These are phyloP conservation scores for Platyrinchus mystaceus DNA, from an alignment of 2,797 vertebrate species.

Conservation along the genomic window DNA sequence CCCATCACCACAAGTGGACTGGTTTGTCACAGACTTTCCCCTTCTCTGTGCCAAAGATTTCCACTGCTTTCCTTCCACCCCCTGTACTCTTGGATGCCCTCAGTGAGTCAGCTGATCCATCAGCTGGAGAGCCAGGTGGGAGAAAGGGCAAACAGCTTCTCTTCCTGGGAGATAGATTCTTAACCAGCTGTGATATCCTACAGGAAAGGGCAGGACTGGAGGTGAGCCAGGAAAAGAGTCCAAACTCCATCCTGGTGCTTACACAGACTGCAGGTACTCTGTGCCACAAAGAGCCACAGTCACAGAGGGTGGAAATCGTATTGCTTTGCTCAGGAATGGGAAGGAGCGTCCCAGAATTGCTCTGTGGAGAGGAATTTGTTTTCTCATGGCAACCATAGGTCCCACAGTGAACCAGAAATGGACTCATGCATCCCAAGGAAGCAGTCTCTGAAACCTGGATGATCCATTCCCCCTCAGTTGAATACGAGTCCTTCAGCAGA, in stretches of 20 bases:
- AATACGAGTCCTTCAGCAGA: not conserved
- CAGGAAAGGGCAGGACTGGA: not conserved
- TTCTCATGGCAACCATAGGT: not conserved
- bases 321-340: not conserved
- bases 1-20: not conserved
- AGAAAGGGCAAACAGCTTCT: not conserved
- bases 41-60: not conserved
- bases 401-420: not conserved
- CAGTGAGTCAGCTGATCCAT: not conserved
- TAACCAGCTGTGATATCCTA: not conserved
- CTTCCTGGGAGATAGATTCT: not conserved
- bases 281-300: not conserved
- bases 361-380: not conserved
- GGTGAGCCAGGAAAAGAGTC: not conserved
- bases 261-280: not conserved
- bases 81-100: not conserved
- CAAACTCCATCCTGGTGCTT: not conserved
- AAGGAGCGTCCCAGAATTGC: not conserved
- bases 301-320: not conserved
- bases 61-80: not conserved
- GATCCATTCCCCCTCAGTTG: not conserved
- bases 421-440: not conserved
- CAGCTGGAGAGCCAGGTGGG: not conserved
- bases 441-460: not conserved
- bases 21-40: not conserved